Evolutionary conservation across 2,888 invertebrate species (phyloP).

Genomic region (Dicranocentrus wangi): DNA sequence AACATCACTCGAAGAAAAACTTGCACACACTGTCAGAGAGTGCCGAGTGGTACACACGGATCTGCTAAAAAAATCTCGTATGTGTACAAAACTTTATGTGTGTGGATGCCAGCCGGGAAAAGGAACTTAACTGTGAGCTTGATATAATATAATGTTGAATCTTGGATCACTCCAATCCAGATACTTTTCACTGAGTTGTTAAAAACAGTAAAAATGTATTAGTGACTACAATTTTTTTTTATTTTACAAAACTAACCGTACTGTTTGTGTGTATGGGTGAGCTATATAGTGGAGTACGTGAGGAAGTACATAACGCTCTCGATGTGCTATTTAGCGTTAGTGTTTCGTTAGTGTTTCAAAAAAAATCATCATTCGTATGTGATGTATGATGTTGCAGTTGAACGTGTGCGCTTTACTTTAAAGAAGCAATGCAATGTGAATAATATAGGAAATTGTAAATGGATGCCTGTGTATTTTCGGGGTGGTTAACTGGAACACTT

Average conservation of each 20-base stretch:
- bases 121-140: conserved; percentile 44
- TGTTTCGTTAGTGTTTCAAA: conserved; percentile 16
- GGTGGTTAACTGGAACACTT: conserved; percentile 63
- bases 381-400: conserved; percentile 16
- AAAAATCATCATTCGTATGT: neutral
- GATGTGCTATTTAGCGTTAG: neutral
- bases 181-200: conserved; percentile 43
- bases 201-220: conserved; percentile 34
- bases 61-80: conserved; percentile 11
- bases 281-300: neutral
- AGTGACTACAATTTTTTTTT: conserved; percentile 20
- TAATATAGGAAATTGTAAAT: conserved; percentile 6
- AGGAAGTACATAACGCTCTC: neutral
- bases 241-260: conserved; percentile 28
- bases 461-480: conserved; percentile 57
- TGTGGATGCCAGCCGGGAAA: conserved; percentile 61
- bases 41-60: neutral
- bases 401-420: conserved; percentile 16
- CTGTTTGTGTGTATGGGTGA: neutral
- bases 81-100: conserved; percentile 2
- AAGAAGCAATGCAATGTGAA: conserved; percentile 13
- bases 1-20: conserved; percentile 26
- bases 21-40: conserved; percentile 2
- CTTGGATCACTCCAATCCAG: conserved; percentile 58
- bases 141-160: conserved; percentile 44